phyloP scores from a whole-genome alignment of 2,113 vertebrate species.

The Dromaius novaehollandiae region DNA sequence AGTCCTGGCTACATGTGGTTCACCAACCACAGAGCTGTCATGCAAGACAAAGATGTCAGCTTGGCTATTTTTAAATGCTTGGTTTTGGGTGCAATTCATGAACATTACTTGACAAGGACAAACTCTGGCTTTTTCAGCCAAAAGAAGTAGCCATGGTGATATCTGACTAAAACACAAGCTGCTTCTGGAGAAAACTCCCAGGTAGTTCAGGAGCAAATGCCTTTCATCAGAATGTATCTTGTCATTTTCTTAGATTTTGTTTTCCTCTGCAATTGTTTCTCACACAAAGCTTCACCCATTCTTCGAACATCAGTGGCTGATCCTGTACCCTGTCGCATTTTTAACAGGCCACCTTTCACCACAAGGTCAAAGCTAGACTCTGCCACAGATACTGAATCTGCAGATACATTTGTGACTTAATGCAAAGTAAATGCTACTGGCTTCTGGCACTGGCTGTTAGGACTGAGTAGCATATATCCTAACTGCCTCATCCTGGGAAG shows the following conservation, averaged over 20 bases:
- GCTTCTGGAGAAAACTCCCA: constrained; percentile 42
- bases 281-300: not conserved
- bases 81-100: constrained; percentile 22
- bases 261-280: not conserved
- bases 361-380: not conserved
- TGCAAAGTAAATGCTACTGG: not conserved
- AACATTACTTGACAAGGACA: not conserved
- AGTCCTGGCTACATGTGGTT: not conserved
- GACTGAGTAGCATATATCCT: not conserved
- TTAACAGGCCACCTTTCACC: not conserved
- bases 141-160: constrained; percentile 33
- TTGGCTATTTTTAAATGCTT: constrained; percentile 17
- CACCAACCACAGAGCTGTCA: not conserved
- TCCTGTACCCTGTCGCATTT: not conserved
- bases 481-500: not conserved
- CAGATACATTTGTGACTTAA: not conserved
- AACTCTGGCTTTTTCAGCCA: not conserved
- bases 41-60: not conserved
- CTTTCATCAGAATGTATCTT: not conserved
- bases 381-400: not conserved
- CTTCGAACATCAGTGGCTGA: not conserved
- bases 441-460: not conserved
- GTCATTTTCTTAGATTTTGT: not conserved
- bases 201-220: not conserved
- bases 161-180: constrained; percentile 33